Conservation (phyloP, 2,888 invertebrate species). For the Ceramica pisi region DNA sequence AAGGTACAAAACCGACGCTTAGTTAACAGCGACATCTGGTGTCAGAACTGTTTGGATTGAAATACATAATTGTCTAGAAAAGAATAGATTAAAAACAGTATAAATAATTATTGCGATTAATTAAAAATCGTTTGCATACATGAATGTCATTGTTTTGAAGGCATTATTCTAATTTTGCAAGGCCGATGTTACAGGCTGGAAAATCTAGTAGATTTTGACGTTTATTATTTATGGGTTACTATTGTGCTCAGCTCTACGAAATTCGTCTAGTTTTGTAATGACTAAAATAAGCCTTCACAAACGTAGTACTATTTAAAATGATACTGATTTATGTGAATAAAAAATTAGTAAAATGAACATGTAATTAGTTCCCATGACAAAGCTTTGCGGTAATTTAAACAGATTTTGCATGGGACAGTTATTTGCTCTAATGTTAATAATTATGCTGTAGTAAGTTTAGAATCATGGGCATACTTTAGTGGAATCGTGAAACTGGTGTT, state of each 20-base stretch:
- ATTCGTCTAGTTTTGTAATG: too few species aligned
- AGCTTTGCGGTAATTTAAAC: background rate
- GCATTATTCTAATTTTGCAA: background rate
- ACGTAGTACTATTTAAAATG: background rate
- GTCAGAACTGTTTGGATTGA: conserved; percentile 24
- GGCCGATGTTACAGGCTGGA: background rate
- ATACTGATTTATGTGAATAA: background rate
- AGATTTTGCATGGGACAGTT: background rate
- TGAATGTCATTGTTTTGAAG: background rate
- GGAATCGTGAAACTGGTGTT: background rate
- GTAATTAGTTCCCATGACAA: background rate
- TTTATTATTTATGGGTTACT: too few species aligned
- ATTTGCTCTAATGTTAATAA: background rate
- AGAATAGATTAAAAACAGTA: conserved; percentile 9
- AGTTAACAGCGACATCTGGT: conserved; percentile 33
- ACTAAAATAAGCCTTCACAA: background rate
- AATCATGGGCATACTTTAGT: background rate
- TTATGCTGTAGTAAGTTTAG: conserved; percentile 3
- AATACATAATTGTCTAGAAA: conserved; percentile 12
- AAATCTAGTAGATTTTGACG: background rate
- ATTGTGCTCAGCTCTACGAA: too few species aligned
- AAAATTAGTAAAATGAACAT: background rate
- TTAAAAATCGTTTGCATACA: background rate
- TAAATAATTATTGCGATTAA: background rate
- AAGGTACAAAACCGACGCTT: conserved; percentile 59